Evolutionary conservation across 2,113 vertebrate genomes (phyloP).

Genomic region (Petrocephalus zakoni): DNA sequence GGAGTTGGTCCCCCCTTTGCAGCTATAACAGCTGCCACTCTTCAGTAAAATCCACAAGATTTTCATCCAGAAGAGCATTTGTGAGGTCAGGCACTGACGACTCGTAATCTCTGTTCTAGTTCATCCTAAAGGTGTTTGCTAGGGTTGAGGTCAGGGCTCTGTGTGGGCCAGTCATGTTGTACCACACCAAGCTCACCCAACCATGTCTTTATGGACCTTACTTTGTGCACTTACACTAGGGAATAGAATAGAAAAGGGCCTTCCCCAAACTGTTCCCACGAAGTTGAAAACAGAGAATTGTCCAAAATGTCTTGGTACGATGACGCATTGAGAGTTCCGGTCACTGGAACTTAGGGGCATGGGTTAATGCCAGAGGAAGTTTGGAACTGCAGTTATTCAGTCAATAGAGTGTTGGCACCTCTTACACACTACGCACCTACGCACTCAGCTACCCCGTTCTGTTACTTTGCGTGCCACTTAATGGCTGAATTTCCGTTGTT

Average conservation of each 20-base stretch:
- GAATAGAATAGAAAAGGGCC: background rate
- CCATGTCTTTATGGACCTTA: background rate
- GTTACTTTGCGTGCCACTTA: background rate
- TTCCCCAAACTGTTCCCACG: background rate
- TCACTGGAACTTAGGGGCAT: background rate
- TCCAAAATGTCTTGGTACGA: background rate
- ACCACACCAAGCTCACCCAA: background rate
- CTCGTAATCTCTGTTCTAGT: too few species aligned
- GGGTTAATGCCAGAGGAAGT: background rate
- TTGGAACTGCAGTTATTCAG: background rate
- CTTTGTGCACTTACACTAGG: background rate
- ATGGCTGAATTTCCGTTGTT: background rate
- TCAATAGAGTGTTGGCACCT: background rate
- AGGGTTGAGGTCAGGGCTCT: background rate
- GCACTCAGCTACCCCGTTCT: background rate
- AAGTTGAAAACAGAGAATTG: background rate
- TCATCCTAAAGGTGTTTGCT: too few species aligned
- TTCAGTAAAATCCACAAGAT: background rate
- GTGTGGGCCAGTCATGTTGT: background rate
- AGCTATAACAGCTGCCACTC: background rate
- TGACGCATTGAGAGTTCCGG: background rate
- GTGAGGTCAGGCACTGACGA: background rate
- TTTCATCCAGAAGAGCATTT: background rate
- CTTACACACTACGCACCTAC: fast-evolving
- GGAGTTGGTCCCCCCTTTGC: too few species aligned